Evolutionary conservation across 2,113 vertebrate species (phyloP), one percentile per base, ranked within the genome.

Genomic region (Bostrychus sinensis): DNA sequence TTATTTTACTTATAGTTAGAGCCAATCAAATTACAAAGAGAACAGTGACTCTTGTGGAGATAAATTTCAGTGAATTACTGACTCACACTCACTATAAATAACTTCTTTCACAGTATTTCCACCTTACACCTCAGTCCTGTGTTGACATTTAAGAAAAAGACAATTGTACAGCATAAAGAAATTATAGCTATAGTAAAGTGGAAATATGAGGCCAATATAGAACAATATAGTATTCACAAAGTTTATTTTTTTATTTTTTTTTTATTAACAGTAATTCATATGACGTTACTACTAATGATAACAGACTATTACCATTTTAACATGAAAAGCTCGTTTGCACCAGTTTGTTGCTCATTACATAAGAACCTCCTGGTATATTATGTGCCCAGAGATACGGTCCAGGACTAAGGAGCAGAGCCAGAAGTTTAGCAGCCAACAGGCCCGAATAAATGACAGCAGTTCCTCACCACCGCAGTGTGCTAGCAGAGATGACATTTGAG

Each of bases 401-500:
- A 30, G 30, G 30, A 5, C 30, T 32, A 32, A 32, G 30, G 3
- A 32, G 8, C 30, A 32, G 48, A 51, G 23, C 20, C 48, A 51
- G 25, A 28, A 23, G 26, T 51, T 51, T 30, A n/a, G 26, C 48
- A n/a, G 48, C 48, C 48, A 51, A 51, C 14, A n/a, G 25, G 25
- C 48, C 22, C 25, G 45, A 48, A 20, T 51, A 55, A 25, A 22
- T 36, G 37, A 51, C 39, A 46, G 48, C 10, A 7, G 30, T 39
- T 45, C 34, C 48, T 54, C 55, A 48, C 20, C 43, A 5, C 45
- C 14, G 45, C 45, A 32, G 19, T 53, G 22, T 62, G 16, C 36
- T 4, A 17, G 25, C 19, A n/a, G 22, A 34, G 57, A 58, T 51
- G 25, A 61, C 45, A 20, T 62, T 51, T 41, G 20, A 60, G 59